These are phyloP conservation scores for Chiroxiphia lanceolata DNA, from an alignment of 2,797 vertebrate species.

Conservation along the genomic window DNA sequence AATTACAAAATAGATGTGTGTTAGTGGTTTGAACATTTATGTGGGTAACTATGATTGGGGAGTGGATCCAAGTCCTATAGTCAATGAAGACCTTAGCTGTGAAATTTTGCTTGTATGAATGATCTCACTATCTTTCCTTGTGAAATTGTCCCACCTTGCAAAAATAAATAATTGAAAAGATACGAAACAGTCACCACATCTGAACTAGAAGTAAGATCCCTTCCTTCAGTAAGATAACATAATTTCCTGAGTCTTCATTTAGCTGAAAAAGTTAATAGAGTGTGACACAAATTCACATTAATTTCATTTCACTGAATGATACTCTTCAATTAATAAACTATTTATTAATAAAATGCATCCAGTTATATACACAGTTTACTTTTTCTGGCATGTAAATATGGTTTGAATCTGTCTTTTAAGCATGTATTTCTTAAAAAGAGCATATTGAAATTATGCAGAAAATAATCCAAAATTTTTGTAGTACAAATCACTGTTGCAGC, in stretches of 20 bases:
- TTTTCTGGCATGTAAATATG: background rate
- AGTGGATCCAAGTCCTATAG: background rate
- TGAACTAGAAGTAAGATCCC: background rate
- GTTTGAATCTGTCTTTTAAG: background rate
- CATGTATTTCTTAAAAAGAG: background rate
- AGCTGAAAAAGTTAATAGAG: background rate
- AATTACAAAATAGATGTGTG: background rate
- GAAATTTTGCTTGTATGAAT: background rate
- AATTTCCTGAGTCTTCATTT: background rate
- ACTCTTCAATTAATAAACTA: background rate
- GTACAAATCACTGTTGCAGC: background rate
- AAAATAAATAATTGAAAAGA: background rate
- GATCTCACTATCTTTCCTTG: background rate
- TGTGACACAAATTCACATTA: background rate
- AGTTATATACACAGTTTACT: background rate
- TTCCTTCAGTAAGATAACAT: background rate
- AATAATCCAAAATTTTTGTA: background rate
- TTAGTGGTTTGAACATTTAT: background rate
- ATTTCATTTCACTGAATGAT: background rate
- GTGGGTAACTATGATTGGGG: background rate
- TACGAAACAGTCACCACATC: background rate
- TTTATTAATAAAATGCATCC: background rate
- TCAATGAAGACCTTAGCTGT: background rate
- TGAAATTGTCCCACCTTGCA: background rate
- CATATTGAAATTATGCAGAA: background rate